Base-by-base conservation (phyloP, 2,113 vertebrate genomes). In the Sardina pilchardus region DNA sequence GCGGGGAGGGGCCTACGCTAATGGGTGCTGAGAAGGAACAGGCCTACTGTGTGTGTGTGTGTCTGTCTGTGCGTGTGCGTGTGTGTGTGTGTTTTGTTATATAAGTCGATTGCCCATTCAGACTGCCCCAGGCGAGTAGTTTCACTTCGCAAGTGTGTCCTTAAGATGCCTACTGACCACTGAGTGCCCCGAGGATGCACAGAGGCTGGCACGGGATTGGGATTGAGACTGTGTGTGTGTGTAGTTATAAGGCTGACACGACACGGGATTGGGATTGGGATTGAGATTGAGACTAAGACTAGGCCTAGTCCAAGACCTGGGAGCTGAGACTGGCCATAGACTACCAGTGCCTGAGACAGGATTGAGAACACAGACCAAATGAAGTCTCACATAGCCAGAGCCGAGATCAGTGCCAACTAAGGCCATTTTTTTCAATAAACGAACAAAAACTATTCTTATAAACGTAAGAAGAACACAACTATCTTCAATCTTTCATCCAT, bases 51-150 rank as follows among this genome's bases (percentile, higher is more conserved):
- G n/a, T 30, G 26, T 71, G 26, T 71, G 26, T 30, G n/a, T 71
- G 59, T 26, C 4, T 12, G 6, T 67, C n/a, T 67, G 21, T 24
- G 17, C 4, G 53, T 24, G 56, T n/a, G 4, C 8, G 56, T 59
- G 56, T 59, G 56, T 59, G 63, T 71, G 63, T 71, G 63, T 71
- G 63, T 34, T 34, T 26, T 34, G 63, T 71, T 71, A 71, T 30
- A 34, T 71, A 71, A 71, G 26, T 30, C 63, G 12, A 71, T 71
- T 71, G 26, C 63, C 63, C 63, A 71, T 71, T 71, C 63, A 71
- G n/a, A 71, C n/a, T 34, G 63, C 63, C 63, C 9, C n/a, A 71
- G 63, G 63, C 63, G 10, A 71, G 10, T 71, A 26, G 8, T 71
- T 12, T 30, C 63, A 30, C n/a, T 34, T 4, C 4, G 59, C 59